Base-by-base conservation (phyloP, 2,113 vertebrate species). In the Salvator merianae region DNA sequence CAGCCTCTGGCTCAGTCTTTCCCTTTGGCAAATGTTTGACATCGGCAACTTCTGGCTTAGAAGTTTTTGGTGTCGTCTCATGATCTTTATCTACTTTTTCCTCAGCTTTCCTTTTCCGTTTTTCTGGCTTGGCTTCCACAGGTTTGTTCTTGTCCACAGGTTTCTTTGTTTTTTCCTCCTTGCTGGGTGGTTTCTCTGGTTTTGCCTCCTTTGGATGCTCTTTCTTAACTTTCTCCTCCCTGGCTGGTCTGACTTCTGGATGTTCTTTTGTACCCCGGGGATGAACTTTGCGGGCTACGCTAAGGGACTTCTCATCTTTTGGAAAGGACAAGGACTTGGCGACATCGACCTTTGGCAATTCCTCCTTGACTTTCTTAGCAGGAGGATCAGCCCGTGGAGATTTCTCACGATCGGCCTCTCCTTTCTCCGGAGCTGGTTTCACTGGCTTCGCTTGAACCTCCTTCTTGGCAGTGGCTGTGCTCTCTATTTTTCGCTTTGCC, bases 161-260 rank as follows among this genome's bases (percentile, higher is more conserved):
- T 10, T 97, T 97, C 80, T 96, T 97, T 16, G 95, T 74, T 79
- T 97, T 97, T 0, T 95, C 97, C 65, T 98, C 97, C 88, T 97
- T 97, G 79, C 30, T 90, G 3, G 94, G 75, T 1, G 14, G 68
- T 82, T 97, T 97, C 80, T 97, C 96, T 0, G 84, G 88, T 81
- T 95, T 97, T 20, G 86, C 9, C 14, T 97, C 96, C 92, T 96
- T 97, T 2, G 94, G 84, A 72, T 95, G 94, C 4, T 97, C 97
- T 79, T 96, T 97, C 87, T 94, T 95, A 36, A 50, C 89, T 79
- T 95, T 95, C 26, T 97, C 97, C 2, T 97, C 97, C 92, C 97
- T 97, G 85, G 91, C 72, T 10, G 93, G 84, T 76, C 96, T 97
- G 30, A 84, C 30, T 72, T 98, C 97, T 36, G 95, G 94, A 81